These are phyloP conservation scores for Vollenhovia emeryi DNA, from an alignment of 1,140 invertebrate genomes.

Conservation along the genomic window DNA sequence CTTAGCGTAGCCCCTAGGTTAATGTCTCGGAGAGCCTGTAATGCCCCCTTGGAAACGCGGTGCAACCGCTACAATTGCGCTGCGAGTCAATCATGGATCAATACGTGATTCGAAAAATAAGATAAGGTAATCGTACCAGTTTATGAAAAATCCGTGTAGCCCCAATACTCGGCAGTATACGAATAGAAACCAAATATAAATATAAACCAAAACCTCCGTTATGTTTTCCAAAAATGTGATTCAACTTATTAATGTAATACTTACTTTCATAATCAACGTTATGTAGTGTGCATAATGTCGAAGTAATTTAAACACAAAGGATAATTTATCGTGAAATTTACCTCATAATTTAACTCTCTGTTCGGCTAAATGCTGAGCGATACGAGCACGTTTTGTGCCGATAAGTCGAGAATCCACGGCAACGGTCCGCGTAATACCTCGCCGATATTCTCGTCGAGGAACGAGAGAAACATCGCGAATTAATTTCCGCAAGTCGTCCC, in stretches of 20 bases:
- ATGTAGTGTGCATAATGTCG: not conserved
- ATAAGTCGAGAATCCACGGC: conserved; percentile 17
- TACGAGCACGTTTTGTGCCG: not conserved
- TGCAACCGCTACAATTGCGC: not conserved
- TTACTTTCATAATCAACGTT: not conserved
- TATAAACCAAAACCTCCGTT: not conserved
- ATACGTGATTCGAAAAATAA: not conserved
- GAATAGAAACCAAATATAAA: no score
- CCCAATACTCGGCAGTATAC: not conserved
- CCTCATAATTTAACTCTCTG: not conserved
- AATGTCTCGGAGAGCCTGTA: not conserved
- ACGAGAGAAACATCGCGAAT: conserved; percentile 55
- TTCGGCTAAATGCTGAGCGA: not conserved
- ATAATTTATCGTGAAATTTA: not conserved
- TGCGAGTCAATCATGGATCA: not conserved
- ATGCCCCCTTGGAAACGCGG: not conserved
- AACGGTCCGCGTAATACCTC: conserved; percentile 22
- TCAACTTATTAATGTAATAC: not conserved
- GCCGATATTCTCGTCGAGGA: not conserved
- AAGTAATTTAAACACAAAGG: not conserved
- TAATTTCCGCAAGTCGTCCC: conserved; percentile 53
- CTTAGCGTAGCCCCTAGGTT: not conserved
- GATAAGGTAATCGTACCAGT: not conserved
- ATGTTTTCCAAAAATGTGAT: not conserved
- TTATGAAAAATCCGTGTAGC: not conserved